Percentiles rank a stretch among this genome's conserved stretches.
Conservation (phyloP, 2,797 vertebrate species). For the Channallabes apus region DNA sequence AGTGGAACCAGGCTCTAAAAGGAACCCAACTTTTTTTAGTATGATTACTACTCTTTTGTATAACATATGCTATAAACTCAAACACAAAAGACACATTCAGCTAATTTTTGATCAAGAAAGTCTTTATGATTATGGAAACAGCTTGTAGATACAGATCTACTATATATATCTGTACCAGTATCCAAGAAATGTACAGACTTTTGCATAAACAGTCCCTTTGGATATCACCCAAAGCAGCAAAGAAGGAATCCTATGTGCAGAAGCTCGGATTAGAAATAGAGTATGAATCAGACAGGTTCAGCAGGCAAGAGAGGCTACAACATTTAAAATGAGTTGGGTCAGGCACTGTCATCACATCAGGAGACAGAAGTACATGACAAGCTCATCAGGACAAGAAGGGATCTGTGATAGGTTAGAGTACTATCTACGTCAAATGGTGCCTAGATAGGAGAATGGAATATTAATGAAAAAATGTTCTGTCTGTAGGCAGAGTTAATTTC, state of each 20-base stretch:
- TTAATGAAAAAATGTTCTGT: not conserved
- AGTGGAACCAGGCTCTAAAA: not conserved
- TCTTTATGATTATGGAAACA: not conserved
- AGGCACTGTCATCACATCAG: not conserved
- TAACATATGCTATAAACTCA: not conserved
- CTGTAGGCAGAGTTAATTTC: not conserved
- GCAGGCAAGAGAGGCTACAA: not conserved
- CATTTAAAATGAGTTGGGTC: not conserved
- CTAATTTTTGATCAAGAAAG: not conserved
- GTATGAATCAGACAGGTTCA: not conserved
- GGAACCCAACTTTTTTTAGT: not conserved
- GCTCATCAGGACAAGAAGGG: not conserved
- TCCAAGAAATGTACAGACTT: not conserved
- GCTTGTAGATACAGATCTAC: not conserved
- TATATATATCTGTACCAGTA: not conserved
- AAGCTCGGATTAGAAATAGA: not conserved
- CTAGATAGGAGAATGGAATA: not conserved
- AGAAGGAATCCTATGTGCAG: not conserved
- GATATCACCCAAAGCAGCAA: not conserved
- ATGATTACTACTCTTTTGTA: not conserved
- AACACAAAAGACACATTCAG: not conserved
- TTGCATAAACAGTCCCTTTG: not conserved
- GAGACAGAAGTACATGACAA: not conserved
- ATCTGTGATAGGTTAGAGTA: not conserved
- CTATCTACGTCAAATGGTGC: not conserved